A percentile compares a stretch with the other conserved stretches of the same genome.
These are phyloP conservation scores for Luscinia megarhynchos DNA, from an alignment of 2,797 vertebrate species.

Conservation along the genomic window DNA sequence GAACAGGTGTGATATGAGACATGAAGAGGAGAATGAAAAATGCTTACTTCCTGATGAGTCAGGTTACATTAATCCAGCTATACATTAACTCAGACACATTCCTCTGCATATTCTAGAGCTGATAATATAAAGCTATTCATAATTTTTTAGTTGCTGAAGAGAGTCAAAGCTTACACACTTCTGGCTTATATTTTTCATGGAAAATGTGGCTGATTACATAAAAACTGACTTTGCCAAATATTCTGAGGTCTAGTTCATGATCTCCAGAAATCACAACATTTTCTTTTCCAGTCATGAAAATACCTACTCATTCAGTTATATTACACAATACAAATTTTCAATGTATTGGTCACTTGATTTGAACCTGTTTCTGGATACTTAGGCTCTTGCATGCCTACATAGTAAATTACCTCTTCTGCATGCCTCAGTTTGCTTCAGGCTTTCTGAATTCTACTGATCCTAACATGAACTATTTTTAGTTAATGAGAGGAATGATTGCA, in stretches of 20 bases:
- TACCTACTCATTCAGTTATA: neutral
- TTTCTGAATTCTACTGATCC: neutral
- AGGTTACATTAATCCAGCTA: neutral
- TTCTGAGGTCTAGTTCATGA: neutral
- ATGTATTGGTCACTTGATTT: neutral
- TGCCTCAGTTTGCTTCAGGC: neutral
- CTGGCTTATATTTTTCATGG: neutral
- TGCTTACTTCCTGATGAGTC: neutral
- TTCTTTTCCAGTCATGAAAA: neutral
- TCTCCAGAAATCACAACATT: neutral
- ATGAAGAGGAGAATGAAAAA: neutral
- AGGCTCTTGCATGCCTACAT: neutral
- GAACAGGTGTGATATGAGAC: neutral
- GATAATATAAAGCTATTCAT: neutral
- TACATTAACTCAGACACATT: neutral
- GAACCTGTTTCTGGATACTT: neutral
- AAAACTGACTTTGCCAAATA: neutral
- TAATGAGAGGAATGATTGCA: neutral
- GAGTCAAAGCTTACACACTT: neutral
- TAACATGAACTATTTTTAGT: neutral
- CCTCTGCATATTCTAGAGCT: neutral
- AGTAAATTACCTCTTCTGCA: neutral
- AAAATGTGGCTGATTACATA: neutral
- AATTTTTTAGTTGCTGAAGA: neutral
- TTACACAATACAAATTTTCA: neutral